Evolutionary conservation across 2,113 vertebrate genomes (phyloP).

Genomic region (Machaerirhynchus nigripectus): DNA sequence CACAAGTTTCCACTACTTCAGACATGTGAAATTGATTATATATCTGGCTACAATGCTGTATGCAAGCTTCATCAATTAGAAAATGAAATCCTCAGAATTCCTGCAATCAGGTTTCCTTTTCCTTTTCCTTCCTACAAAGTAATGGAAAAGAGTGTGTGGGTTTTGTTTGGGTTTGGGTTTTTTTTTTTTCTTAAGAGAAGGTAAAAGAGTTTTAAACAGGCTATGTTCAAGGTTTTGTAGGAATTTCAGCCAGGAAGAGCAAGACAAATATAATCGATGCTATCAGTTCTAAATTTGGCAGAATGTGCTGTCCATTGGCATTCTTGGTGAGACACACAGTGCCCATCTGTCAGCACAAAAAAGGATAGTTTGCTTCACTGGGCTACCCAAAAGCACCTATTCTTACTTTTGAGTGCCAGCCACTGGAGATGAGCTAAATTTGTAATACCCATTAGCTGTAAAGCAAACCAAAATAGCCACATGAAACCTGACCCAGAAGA

Average conservation of each 20-base stretch:
- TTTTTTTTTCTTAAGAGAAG: not conserved
- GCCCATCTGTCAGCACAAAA: not conserved
- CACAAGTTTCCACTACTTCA: not conserved
- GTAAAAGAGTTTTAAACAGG: not conserved
- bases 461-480: not conserved
- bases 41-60: not conserved
- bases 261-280: not conserved
- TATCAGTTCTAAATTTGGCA: not conserved
- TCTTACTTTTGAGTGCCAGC: not conserved
- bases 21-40: not conserved
- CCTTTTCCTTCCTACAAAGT: not conserved
- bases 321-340: not conserved
- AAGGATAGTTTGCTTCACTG: not conserved
- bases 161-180: not conserved
- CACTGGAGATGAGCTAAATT: not conserved
- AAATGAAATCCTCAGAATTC: not conserved
- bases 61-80: not conserved
- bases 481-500: not conserved
- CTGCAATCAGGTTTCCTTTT: not conserved
- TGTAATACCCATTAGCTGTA: not conserved
- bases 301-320: not conserved
- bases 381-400: not conserved
- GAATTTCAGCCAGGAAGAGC: not conserved
- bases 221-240: not conserved
- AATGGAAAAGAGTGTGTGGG: not conserved